Conservation (phyloP, 2,888 invertebrate genomes). For the Rotaria magnacalcarata region DNA sequence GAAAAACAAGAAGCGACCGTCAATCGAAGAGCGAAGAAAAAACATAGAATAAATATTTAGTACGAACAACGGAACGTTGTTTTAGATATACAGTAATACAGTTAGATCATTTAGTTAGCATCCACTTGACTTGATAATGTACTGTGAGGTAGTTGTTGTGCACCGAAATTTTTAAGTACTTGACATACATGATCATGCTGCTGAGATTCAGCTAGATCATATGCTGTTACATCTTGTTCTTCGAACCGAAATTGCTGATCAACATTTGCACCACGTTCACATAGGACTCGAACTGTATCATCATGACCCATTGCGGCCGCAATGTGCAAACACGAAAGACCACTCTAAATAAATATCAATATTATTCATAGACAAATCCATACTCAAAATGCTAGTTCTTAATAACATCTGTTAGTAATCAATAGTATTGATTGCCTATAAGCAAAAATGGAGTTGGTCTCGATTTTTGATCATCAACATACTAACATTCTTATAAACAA, state of each 20-base stretch:
- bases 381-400: neutral
- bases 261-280: conserved; percentile 44
- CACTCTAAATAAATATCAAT: conserved; percentile 40
- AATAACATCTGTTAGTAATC: neutral
- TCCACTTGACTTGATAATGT: neutral
- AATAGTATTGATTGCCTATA: neutral
- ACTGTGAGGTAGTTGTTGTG: neutral
- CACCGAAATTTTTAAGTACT: conserved; percentile 40
- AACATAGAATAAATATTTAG: conserved; percentile 3
- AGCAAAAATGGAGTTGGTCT: neutral
- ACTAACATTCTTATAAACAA: too few relatives aligned
- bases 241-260: conserved; percentile 45
- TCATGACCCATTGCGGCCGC: conserved; percentile 46
- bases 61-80: conserved; percentile 15
- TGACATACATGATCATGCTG: conserved; percentile 43
- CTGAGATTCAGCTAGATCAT: conserved; percentile 45
- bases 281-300: conserved; percentile 41
- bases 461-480: neutral
- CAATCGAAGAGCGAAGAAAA: neutral
- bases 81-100: neutral
- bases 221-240: conserved; percentile 46
- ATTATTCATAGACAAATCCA: neutral
- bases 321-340: conserved; percentile 46
- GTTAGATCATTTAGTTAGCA: neutral
- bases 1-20: neutral